Evolutionary conservation across 2,888 invertebrate species (phyloP), one percentile per base, ranked within the genome.

Genomic region (Ethmia dodecea): DNA sequence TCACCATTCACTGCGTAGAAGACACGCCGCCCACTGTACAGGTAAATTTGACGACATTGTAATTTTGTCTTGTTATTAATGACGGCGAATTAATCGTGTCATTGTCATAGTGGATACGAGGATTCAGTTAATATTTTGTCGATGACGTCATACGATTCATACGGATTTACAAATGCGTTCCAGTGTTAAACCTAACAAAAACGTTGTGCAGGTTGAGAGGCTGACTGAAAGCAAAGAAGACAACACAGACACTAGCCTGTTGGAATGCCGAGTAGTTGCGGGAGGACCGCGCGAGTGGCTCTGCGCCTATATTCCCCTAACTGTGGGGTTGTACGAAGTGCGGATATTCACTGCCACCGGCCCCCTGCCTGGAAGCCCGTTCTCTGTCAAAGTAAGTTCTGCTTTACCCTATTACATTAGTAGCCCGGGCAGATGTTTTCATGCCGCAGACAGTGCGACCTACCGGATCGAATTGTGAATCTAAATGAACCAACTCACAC

Each of bases 261-360:
- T 91, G 60, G 94, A 89, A 62, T 91, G 86, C 68, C 88, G 88
- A 40, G 90, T 81, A 70, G 90, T 59, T 26, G 77, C 86, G 0
- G 81, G 89, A 8, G 89, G 88, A 76, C 93, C 88, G 68, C 93
- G 94, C 1, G 93, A 95, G 48, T 97, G 94, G 90, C 91, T 93
- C 42, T 95, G 97, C 30, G 93, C 95, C 0, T 99, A 97, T 74
- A 91, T 93, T 1, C 97, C 98, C 0, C 90, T 93, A 0, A 95
- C 95, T 56, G 94, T 96, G n/a, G 98, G 98, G 1, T 89, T 93
- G 25, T 98, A 96, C 66, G 96, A 97, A 70, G 92, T 98, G 18
- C 88, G 94, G 42, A 93, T 98, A 47, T 92, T 92, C 51, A 91
- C 91, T 15, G 64, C 86, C 0, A 73, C 86, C 28, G 90, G 89